Evolutionary conservation across 2,113 vertebrate species (phyloP), one percentile per base, ranked within the genome.

Genomic region (Ahaetulla prasina): DNA sequence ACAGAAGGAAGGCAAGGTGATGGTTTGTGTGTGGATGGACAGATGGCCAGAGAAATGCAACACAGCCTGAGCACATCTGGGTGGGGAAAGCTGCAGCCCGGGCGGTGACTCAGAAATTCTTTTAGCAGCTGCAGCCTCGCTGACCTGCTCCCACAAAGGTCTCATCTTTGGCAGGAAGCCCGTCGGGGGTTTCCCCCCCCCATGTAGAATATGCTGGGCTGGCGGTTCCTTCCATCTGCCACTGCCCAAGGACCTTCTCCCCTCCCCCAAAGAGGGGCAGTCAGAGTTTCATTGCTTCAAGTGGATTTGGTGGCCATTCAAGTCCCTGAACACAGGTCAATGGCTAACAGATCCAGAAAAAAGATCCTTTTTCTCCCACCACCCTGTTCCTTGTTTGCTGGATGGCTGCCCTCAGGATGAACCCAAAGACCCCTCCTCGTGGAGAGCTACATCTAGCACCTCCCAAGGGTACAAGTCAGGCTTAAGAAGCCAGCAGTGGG

Each of bases 121-220:
- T 35, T 74, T 5, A 11, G 63, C 30, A 18, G 30, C 63, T n/a
- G n/a, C 30, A 16, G 30, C 27, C 30, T n/a, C 4, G 0, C 30
- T 35, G 12, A 35, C 30, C 63, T n/a, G n/a, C 5, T 16, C 12
- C 30, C 30, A 74, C 30, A 14, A 16, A 35, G 63, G 5, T 14
- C 63, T 74, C n/a, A 1, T 43, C 35, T 43, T 43, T 3, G 35
- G 8, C 35, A 22, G 35, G 20, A 22, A 22, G 74, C 74, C 8
- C 0, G 2, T 9, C 2, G 6, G 18, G 30, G 30, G 7, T 1
- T 2, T 2, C 22, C 23, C 8, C 30, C 60, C 35, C 18, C n/a
- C 68, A 74, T 8, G 18, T 80, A 22, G 7, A 39, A 3, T 35
- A 1, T 68, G 63, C 63, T 68, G 30, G 30, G 30, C 3, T 0